phyloP scores from a whole-genome alignment of 2,113 vertebrate genomes.

The Cephalopholis sonnerati region DNA sequence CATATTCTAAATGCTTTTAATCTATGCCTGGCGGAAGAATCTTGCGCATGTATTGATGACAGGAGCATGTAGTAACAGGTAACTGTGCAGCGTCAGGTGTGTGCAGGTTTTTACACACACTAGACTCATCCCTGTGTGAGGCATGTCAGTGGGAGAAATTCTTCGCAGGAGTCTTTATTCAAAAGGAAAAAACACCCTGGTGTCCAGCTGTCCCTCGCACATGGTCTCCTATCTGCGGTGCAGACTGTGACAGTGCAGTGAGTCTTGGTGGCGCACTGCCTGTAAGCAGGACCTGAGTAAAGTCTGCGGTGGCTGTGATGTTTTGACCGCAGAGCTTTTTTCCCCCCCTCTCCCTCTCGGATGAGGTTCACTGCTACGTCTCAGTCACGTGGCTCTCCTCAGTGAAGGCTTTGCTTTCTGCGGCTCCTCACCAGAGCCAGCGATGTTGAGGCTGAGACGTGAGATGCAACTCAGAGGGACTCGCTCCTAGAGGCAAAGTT shows the following conservation, averaged over 20 bases:
- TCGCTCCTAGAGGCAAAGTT: constrained; percentile 60
- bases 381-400: constrained; percentile 74
- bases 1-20: too few species aligned
- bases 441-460: constrained; percentile 59
- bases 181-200: neutral
- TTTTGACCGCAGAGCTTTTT: constrained; percentile 51
- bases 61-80: neutral
- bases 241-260: constrained; percentile 1
- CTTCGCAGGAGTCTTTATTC: neutral
- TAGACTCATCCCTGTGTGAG: neutral
- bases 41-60: neutral
- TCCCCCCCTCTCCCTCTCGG: neutral
- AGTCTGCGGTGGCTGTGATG: constrained; percentile 40
- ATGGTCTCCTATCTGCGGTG: neutral
- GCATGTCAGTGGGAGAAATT: neutral
- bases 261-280: constrained; percentile 30
- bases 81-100: neutral
- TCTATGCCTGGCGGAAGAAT: neutral
- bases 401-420: constrained; percentile 41
- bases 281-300: neutral
- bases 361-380: constrained; percentile 54
- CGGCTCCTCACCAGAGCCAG: constrained; percentile 47
- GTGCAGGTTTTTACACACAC: neutral
- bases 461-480: constrained; percentile 54
- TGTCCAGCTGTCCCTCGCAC: neutral